These are phyloP conservation scores for Meloidogyne hapla DNA, from an alignment of 1,140 invertebrate genomes.

Conservation along the genomic window DNA sequence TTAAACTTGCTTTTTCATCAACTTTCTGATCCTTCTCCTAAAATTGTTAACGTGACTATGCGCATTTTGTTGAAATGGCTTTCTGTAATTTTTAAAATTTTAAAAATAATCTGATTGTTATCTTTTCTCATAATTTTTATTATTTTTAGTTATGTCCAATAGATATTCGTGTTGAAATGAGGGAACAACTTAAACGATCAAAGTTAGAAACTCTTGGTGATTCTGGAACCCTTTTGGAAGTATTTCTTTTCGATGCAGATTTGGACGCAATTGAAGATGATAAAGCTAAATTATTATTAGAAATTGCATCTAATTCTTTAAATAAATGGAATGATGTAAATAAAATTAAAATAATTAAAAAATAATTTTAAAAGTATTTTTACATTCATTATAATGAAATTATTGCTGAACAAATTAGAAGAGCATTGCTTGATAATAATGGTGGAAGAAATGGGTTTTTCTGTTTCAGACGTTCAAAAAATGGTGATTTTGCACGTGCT, in stretches of 20 bases:
- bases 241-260: conserved; percentile 22
- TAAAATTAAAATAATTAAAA: neutral
- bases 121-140: no score
- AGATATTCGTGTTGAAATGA: neutral
- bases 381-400: conserved; percentile 20
- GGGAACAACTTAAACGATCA: neutral
- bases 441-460: conserved; percentile 1
- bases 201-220: conserved; percentile 17
- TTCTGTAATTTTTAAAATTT: neutral
- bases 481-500: conserved; percentile 20
- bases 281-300: neutral
- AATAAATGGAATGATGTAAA: neutral
- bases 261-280: neutral
- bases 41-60: conserved; percentile 3
- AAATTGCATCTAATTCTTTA: neutral
- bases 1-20: conserved; percentile 18
- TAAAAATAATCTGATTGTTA: neutral
- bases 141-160: conserved; percentile 17
- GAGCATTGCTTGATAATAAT: conserved; percentile 3
- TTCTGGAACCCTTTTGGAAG: conserved; percentile 17
- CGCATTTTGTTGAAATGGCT: conserved; percentile 8
- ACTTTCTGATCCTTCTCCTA: conserved; percentile 15
- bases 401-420: conserved; percentile 15
- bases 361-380: conserved; percentile 22
- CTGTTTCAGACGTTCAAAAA: conserved; percentile 12